Conservation (phyloP, 2,797 vertebrate genomes). For the Chloroceryle amazona region DNA sequence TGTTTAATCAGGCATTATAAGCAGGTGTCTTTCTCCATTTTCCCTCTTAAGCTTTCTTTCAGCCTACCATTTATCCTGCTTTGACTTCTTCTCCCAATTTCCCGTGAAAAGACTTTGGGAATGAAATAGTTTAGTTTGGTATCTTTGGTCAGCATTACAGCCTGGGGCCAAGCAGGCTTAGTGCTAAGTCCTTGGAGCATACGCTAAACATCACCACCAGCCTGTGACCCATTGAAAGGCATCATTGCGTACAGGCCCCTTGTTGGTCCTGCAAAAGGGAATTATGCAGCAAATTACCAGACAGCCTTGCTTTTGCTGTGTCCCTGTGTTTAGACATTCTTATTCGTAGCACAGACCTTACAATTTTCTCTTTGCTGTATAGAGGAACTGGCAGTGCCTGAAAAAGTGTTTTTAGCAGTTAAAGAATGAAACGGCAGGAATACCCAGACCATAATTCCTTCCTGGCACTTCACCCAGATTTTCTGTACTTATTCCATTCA, state of each 20-base stretch:
- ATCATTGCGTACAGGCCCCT: not conserved
- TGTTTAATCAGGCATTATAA: not conserved
- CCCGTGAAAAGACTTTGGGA: not conserved
- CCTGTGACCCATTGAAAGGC: conserved; percentile 44
- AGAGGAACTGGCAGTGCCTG: not conserved
- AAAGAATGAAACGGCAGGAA: not conserved
- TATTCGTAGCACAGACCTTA: not conserved
- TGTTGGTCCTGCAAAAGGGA: not conserved
- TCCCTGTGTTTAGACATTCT: not conserved
- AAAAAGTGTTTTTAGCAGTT: not conserved
- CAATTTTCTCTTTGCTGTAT: not conserved
- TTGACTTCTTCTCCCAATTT: not conserved
- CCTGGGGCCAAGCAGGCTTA: not conserved
- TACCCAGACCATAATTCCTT: not conserved
- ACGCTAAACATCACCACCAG: not conserved
- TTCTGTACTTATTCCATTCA: not conserved
- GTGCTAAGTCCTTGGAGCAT: not conserved
- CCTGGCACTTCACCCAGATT: not conserved
- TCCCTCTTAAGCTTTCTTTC: not conserved
- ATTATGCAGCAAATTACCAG: not conserved
- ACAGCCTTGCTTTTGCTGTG: not conserved
- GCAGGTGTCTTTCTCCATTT: not conserved
- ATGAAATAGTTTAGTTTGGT: not conserved
- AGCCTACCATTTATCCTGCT: not conserved
- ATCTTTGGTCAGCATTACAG: not conserved